phyloP scores from a whole-genome alignment of 2,797 vertebrate species.

The Allobates femoralis region DNA sequence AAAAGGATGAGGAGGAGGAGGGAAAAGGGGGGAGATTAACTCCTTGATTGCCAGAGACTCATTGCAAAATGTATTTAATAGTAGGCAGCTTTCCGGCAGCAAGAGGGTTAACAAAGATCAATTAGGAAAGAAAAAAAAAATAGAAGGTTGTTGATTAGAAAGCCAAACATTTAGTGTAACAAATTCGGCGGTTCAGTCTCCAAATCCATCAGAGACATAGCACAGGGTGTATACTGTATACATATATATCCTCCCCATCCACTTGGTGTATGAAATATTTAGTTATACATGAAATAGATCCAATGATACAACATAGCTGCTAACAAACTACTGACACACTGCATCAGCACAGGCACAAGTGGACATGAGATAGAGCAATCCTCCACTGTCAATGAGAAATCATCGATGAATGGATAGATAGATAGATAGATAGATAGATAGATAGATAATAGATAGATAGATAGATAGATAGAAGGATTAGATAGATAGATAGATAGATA shows the following conservation, averaged over 20 bases:
- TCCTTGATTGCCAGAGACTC: not conserved
- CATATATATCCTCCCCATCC: conserved; percentile 5
- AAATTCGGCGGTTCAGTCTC: conserved; percentile 4
- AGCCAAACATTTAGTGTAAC: conserved; percentile 35
- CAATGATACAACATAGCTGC: conserved; percentile 24
- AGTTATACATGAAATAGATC: conserved; percentile 40
- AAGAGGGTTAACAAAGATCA: conserved; percentile 25
- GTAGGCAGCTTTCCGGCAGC: not conserved
- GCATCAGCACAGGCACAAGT: conserved; percentile 12
- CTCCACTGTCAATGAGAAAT: not conserved
- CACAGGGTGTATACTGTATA: not conserved
- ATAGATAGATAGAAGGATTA: conserved; percentile 4
- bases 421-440: not conserved
- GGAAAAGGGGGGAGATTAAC: conserved; percentile 9
- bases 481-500: not conserved
- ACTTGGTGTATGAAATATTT: conserved; percentile 13
- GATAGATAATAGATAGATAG: not conserved
- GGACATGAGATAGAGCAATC: not conserved
- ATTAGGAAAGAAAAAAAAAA: conserved; percentile 28
- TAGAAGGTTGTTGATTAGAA: conserved; percentile 17
- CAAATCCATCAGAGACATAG: conserved; percentile 1
- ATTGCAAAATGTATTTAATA: not conserved
- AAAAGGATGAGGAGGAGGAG: not conserved
- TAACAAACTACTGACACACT: conserved; percentile 22
- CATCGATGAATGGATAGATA: not conserved